These are phyloP conservation scores for Argynnis bischoffii DNA, from an alignment of 2,888 invertebrate species.

Conservation along the genomic window DNA sequence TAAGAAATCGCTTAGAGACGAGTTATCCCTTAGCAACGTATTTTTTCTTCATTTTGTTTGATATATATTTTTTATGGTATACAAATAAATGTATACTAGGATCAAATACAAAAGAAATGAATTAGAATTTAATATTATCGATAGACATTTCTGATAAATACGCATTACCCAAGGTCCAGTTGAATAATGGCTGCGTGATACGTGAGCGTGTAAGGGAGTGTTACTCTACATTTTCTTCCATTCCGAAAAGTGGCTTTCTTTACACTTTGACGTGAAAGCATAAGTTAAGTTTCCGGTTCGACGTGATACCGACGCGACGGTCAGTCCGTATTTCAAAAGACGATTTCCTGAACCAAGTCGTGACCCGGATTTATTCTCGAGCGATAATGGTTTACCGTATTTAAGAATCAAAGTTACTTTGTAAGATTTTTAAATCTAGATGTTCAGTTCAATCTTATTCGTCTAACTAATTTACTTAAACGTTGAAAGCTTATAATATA, in stretches of 20 bases:
- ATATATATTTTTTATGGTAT: too few relatives aligned
- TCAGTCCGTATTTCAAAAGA: slow-evolving; percentile 39
- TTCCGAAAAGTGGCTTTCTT: slow-evolving; percentile 33
- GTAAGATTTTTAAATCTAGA: slow-evolving; percentile 2
- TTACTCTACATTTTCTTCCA: slow-evolving; percentile 22
- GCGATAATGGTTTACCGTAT: slow-evolving; percentile 32
- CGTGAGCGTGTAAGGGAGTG: slow-evolving; percentile 21
- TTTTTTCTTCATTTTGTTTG: too few relatives aligned
- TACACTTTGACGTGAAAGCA: slow-evolving; percentile 37
- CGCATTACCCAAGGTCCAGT: not conserved
- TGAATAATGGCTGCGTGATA: slow-evolving; percentile 15
- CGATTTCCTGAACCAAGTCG: slow-evolving; percentile 39
- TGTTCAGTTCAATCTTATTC: not conserved
- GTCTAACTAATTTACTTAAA: too few relatives aligned
- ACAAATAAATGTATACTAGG: too few relatives aligned
- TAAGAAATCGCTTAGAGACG: too few relatives aligned
- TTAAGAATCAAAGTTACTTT: slow-evolving; percentile 25
- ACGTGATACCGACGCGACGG: slow-evolving; percentile 33
- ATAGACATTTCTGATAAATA: not conserved
- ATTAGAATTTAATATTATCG: too few relatives aligned
- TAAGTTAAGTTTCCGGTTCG: slow-evolving; percentile 38
- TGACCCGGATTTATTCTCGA: slow-evolving; percentile 37
- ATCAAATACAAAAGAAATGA: too few relatives aligned
- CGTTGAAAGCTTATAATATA: too few relatives aligned
- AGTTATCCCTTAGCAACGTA: too few relatives aligned